Evolutionary conservation across 1,140 invertebrate species (phyloP).

Genomic region (Heliothis virescens): DNA sequence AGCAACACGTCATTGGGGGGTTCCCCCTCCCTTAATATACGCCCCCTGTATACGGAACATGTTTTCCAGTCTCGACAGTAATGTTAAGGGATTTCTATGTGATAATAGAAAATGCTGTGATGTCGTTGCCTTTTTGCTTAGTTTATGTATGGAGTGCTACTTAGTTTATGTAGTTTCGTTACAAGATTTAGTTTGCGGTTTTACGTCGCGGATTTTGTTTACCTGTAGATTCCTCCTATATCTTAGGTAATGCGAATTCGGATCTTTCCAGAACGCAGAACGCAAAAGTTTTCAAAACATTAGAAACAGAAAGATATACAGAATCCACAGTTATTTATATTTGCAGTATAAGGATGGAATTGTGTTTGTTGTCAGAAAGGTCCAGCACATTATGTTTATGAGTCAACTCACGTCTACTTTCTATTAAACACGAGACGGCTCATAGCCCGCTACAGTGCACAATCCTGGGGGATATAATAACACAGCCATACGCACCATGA

Average conservation of each 20-base stretch:
- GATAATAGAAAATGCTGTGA: conserved; percentile 60
- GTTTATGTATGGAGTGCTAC: no score
- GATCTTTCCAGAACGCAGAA: no score
- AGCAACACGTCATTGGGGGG: conserved; percentile 33
- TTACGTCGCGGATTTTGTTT: no score
- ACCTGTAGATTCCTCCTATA: no score
- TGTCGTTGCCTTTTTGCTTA: conserved; percentile 28
- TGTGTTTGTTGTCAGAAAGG: conserved; percentile 5
- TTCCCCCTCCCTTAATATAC: background rate
- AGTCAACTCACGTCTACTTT: background rate
- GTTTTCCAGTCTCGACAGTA: conserved; percentile 57
- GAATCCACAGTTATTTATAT: no score
- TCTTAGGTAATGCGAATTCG: no score
- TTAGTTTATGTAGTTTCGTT: no score
- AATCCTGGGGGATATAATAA: conserved; percentile 7
- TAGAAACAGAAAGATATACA: no score
- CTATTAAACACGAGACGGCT: conserved; percentile 31
- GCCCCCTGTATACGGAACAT: conserved; percentile 19
- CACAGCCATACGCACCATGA: background rate
- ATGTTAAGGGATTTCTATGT: conserved; percentile 63
- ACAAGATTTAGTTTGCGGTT: no score
- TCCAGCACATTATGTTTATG: background rate
- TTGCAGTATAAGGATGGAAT: background rate
- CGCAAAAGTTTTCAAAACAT: no score
- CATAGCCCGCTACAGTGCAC: conserved; percentile 22